Percentiles rank a stretch among this genome's conserved stretches.
These are phyloP conservation scores for Crepidodera aurea DNA, from an alignment of 2,888 invertebrate genomes.

Conservation along the genomic window DNA sequence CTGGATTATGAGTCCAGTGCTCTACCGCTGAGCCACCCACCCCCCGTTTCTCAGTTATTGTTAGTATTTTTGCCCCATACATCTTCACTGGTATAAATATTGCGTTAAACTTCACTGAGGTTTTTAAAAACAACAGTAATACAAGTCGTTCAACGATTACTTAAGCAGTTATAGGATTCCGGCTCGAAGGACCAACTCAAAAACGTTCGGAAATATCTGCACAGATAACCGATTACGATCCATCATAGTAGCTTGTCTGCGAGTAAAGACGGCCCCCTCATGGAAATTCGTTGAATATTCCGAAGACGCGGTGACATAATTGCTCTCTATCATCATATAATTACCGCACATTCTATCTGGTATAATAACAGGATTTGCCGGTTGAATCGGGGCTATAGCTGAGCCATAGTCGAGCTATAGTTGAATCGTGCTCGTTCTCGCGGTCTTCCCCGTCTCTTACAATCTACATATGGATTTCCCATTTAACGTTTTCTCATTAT, in stretches of 20 bases:
- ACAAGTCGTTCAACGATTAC: no score
- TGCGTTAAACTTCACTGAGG: no score
- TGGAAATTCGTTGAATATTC: conserved; percentile 29
- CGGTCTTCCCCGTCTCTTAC: conserved; percentile 47
- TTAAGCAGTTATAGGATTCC: no score
- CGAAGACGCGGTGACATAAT: conserved; percentile 36
- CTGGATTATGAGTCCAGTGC: no score
- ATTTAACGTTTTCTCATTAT: conserved; percentile 49
- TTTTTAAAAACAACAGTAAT: no score
- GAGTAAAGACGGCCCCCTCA: conserved; percentile 13
- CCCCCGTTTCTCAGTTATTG: no score
- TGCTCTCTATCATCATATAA: conserved; percentile 42
- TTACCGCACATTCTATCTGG: conserved; percentile 40
- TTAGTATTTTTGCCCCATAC: no score
- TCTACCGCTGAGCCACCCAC: no score
- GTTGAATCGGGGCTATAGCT: conserved; percentile 43
- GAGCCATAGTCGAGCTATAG: conserved; percentile 7
- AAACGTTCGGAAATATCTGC: no score
- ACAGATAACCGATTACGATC: conserved; percentile 2
- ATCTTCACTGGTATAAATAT: no score
- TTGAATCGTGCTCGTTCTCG: conserved; percentile 20
- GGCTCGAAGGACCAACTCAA: no score
- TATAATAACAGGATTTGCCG: conserved; percentile 47
- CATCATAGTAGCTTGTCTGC: conserved; percentile 22
- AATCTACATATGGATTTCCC: conserved; percentile 59